A percentile compares a stretch with the other conserved stretches of the same genome.
Evolutionary conservation across 2,113 vertebrate species (phyloP).

Genomic region (Numenius arquata): DNA sequence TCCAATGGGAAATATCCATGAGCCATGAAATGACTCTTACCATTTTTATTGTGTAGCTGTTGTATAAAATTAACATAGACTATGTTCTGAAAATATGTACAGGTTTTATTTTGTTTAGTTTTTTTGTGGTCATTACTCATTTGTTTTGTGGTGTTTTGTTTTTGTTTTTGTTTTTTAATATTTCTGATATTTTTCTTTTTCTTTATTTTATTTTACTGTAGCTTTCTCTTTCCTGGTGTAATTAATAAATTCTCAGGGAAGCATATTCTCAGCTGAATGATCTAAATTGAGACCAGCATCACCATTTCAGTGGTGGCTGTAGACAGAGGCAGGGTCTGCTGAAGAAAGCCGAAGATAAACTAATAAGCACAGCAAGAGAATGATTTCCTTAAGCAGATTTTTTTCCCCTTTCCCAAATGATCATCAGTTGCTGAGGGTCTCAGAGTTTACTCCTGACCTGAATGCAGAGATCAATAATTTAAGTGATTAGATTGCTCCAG

Average conservation of each 20-base stretch:
- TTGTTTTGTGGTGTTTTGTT: background rate
- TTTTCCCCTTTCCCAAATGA: background rate
- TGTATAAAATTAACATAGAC: background rate
- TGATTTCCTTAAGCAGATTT: background rate
- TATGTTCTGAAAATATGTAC: background rate
- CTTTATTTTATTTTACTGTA: background rate
- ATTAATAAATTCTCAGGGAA: background rate
- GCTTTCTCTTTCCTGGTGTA: background rate
- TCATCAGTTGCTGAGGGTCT: background rate
- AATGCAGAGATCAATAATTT: background rate
- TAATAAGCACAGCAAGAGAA: background rate
- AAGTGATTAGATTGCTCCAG: background rate
- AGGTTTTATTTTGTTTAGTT: background rate
- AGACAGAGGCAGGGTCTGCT: background rate
- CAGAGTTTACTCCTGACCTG: background rate
- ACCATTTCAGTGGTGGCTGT: background rate
- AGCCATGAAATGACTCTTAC: background rate
- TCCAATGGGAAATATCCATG: background rate
- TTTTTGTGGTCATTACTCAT: background rate
- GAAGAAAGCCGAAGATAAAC: background rate
- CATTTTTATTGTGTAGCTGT: background rate
- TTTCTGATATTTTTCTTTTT: background rate
- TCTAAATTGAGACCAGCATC: background rate
- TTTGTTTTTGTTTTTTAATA: background rate
- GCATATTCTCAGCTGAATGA: background rate